phyloP scores from a whole-genome alignment of 2,797 vertebrate species.

The Sarcophilus harrisii region DNA sequence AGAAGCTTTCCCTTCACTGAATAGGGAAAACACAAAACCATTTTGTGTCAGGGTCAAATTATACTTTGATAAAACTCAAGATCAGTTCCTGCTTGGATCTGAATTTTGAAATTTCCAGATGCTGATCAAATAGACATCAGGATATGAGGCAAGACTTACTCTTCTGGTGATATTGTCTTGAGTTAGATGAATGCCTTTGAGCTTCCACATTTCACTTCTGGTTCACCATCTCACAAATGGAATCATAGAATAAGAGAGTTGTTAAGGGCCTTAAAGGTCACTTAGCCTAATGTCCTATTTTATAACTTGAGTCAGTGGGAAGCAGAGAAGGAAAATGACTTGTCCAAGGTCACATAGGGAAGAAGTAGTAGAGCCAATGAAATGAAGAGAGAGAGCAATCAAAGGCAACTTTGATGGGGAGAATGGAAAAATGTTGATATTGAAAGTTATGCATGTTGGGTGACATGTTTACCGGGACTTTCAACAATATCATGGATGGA shows the following conservation, averaged over 20 bases:
- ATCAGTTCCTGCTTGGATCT: conserved; percentile 75
- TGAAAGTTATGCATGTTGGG: background rate
- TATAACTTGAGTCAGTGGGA: background rate
- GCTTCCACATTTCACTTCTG: background rate
- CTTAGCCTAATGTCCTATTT: background rate
- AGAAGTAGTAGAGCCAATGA: background rate
- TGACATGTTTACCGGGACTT: background rate
- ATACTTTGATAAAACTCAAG: conserved; percentile 71
- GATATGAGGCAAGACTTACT: conserved; percentile 2
- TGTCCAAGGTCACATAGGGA: background rate
- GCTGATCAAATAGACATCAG: conserved; percentile 71
- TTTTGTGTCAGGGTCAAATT: conserved; percentile 67
- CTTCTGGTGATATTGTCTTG: conserved; percentile 33
- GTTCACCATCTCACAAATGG: background rate
- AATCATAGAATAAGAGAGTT: background rate
- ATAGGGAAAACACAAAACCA: conserved; percentile 72
- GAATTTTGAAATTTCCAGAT: conserved; percentile 76
- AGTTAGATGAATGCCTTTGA: conserved; percentile 51
- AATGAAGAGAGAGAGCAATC: background rate
- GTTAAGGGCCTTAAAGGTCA: background rate
- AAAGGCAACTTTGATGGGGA: background rate
- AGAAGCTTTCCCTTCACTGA: conserved; percentile 28
- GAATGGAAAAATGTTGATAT: background rate
- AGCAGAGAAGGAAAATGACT: background rate
- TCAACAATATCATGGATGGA: background rate